Evolutionary conservation across 2,113 vertebrate species (phyloP).

Genomic region (Raja brachyura): DNA sequence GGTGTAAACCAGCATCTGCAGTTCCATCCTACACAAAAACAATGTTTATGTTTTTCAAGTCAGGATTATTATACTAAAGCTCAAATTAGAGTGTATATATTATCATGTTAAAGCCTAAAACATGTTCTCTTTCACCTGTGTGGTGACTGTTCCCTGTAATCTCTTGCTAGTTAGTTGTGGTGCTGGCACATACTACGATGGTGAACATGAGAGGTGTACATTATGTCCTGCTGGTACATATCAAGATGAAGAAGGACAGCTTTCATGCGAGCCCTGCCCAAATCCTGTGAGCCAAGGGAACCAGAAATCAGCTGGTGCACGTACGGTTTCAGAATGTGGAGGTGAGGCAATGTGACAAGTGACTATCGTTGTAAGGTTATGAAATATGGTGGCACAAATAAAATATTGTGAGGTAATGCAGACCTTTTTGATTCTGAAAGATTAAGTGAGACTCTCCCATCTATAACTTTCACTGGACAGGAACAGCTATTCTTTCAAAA

Average conservation of each 20-base stretch:
- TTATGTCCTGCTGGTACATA: constrained; percentile 72
- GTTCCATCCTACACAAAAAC: too few species aligned
- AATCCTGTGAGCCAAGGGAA: constrained; percentile 57
- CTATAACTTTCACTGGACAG: neutral
- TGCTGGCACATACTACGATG: constrained; percentile 61
- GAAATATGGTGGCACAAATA: constrained; percentile 1
- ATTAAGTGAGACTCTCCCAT: neutral
- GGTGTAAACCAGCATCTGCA: too few species aligned
- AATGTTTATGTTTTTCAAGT: constrained; percentile 43
- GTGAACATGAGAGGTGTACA: constrained; percentile 64
- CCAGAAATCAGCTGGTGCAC: constrained; percentile 57
- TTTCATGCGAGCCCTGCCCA: constrained; percentile 68
- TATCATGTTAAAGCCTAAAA: constrained; percentile 5
- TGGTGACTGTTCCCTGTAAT: constrained; percentile 33
- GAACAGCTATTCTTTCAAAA: neutral
- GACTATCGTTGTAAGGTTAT: neutral
- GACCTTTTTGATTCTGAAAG: neutral
- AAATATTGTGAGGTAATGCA: neutral
- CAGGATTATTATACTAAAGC: too few species aligned
- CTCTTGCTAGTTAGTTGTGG: constrained; percentile 66
- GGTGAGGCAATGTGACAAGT: constrained; percentile 52
- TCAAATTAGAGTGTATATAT: constrained; percentile 30
- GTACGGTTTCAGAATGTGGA: constrained; percentile 70
- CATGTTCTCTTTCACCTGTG: neutral
- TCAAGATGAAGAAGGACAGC: constrained; percentile 74